Base-by-base conservation (phyloP, 2,888 invertebrate genomes). In the Laothoe populi region DNA sequence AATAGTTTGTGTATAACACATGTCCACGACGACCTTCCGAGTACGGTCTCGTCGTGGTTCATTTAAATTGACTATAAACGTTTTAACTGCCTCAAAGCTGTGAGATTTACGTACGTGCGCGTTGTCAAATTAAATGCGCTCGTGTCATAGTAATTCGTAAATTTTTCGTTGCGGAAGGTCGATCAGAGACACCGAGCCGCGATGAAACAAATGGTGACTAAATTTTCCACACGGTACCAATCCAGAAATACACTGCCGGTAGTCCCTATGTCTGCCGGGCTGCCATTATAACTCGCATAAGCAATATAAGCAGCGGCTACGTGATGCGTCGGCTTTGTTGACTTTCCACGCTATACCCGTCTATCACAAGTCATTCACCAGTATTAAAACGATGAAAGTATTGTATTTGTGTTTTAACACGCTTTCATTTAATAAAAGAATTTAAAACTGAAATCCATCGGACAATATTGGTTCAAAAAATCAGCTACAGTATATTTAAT, bases 151-250 rank as follows among this genome's bases (percentile, higher is more conserved):
- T 31, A 44, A 26, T 59, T 59, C 45, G n/a, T 45, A 10, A 73
- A 75, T 77, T 81, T 78, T 67, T 74, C 78, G 71, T 79, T 81
- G 78, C 77, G 81, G 82, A 88, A 90, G 89, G 86, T 86, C 85
- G 79, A 74, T 75, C 71, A 70, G 75, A 83, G 81, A 82, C 82
- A 72, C 77, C 75, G 19, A 44, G 77, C 79, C 77, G 79, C 73
- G 76, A 83, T 82, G 77, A 74, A 78, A 81, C 78, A 80, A 79
- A 83, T 80, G 79, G 80, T 88, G 89, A 90, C 87, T 90, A 89
- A 88, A 85, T 82, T 86, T 91, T 91, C 87, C 92, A 85, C 92
- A 91, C 92, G 90, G 87, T 91, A 91, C 92, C 82, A 92, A 91
- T 91, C 92, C 90, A 84, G 82, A 91, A 92, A 92, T 92, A 92